Conservation (phyloP, 2,888 invertebrate genomes). For the Drosophila limbata region DNA sequence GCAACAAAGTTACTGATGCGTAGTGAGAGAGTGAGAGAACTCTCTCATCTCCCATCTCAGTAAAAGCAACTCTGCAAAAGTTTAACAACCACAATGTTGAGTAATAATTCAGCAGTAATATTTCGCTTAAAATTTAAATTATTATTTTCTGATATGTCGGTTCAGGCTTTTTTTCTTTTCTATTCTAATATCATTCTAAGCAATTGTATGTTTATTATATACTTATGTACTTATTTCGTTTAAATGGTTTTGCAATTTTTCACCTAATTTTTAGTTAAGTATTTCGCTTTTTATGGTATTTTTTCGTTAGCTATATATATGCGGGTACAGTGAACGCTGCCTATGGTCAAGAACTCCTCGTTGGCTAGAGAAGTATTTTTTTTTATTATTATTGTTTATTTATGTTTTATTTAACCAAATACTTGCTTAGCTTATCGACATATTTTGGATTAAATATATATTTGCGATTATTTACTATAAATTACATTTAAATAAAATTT, state of each 20-base stretch:
- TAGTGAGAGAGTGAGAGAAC: not conserved
- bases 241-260: not conserved
- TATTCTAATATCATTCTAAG: not conserved
- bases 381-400: no score
- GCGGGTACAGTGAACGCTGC: not conserved
- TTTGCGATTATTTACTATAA: no score
- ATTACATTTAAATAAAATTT: no score
- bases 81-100: constrained; percentile 23
- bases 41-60: not conserved
- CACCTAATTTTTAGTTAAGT: not conserved
- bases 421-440: no score
- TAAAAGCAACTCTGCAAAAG: constrained; percentile 24
- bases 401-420: no score
- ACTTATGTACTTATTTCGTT: not conserved
- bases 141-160: not conserved
- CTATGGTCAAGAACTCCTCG: no score
- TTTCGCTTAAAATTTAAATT: constrained; percentile 8
- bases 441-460: no score
- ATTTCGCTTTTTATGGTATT: not conserved
- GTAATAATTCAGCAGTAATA: constrained; percentile 8
- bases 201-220: not conserved
- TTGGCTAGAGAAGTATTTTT: no score
- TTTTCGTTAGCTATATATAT: not conserved
- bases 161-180: not conserved
- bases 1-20: constrained; percentile 44